Conservation (phyloP, 2,888 invertebrate species). For the Phlogophora meticulosa region DNA sequence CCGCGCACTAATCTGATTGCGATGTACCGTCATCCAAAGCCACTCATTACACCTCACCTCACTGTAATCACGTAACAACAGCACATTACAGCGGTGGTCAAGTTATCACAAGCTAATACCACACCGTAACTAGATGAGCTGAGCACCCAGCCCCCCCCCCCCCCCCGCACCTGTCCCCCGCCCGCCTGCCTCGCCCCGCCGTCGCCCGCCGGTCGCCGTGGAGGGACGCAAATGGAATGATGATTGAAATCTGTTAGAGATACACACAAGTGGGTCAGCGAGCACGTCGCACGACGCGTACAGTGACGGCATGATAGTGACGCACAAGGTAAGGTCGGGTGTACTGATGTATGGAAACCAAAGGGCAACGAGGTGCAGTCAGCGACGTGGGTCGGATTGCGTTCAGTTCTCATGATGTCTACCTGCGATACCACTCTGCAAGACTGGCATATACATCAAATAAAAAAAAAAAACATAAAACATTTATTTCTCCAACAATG, state of each 20-base stretch:
- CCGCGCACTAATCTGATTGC: too few species aligned
- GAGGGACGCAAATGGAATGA: conserved; percentile 37
- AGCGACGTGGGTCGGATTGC: too few species aligned
- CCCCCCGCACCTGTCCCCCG: not conserved
- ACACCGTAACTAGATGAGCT: conserved; percentile 28
- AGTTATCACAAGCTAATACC: conserved; percentile 25
- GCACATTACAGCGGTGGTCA: conserved; percentile 8
- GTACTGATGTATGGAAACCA: too few species aligned
- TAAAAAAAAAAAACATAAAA: too few species aligned
- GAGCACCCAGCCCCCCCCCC: not conserved
- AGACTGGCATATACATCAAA: too few species aligned
- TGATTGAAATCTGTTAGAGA: conserved; percentile 43
- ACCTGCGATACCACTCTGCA: too few species aligned
- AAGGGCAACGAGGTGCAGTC: too few species aligned
- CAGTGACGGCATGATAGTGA: conserved; percentile 3
- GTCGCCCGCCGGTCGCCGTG: not conserved
- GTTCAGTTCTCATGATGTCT: too few species aligned
- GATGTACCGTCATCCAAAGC: too few species aligned
- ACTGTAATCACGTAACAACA: not conserved
- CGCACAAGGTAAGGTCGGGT: too few species aligned
- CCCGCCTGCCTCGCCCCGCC: not conserved
- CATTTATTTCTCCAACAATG: too few species aligned
- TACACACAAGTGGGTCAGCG: conserved; percentile 23
- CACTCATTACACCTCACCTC: not conserved
- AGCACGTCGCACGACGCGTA: too few species aligned